A percentile compares a stretch with the other conserved stretches of the same genome.
These are phyloP conservation scores for Drosophila merina DNA, from an alignment of 2,888 invertebrate genomes.

Conservation along the genomic window DNA sequence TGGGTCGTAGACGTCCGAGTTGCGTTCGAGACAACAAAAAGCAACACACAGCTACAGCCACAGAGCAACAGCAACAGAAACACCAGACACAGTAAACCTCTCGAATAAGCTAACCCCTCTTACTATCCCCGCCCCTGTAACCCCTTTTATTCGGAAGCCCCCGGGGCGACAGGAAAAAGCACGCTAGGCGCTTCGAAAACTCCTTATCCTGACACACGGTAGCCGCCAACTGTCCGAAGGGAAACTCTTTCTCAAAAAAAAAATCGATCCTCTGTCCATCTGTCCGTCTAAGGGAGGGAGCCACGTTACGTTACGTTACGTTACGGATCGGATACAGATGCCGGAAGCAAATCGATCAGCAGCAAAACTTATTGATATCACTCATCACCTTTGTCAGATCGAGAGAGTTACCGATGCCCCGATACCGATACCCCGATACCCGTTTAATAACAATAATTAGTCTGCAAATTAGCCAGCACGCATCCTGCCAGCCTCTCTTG, in stretches of 20 bases:
- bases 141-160: constrained; percentile 46
- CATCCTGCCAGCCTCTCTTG: constrained; percentile 31
- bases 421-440: constrained; percentile 5
- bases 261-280: constrained; percentile 12
- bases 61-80: constrained; percentile 37
- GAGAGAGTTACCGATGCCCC: not conserved
- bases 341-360: constrained; percentile 44
- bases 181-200: constrained; percentile 65
- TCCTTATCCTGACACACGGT: constrained; percentile 72
- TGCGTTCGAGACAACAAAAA: constrained; percentile 70
- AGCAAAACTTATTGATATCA: constrained; percentile 50
- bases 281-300: not conserved
- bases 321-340: constrained; percentile 1
- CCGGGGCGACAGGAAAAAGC: constrained; percentile 71
- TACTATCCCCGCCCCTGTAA: not conserved
- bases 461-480: constrained; percentile 79
- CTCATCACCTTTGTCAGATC: constrained; percentile 36
- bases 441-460: constrained; percentile 82
- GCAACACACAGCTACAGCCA: constrained; percentile 36
- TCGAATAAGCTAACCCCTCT: not conserved
- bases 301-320: not conserved
- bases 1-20: constrained; percentile 82
- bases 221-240: constrained; percentile 62
- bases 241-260: constrained; percentile 1
- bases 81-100: constrained; percentile 24